Evolutionary conservation across 2,888 invertebrate genomes (phyloP).

Genomic region (Orgyia antiqua): DNA sequence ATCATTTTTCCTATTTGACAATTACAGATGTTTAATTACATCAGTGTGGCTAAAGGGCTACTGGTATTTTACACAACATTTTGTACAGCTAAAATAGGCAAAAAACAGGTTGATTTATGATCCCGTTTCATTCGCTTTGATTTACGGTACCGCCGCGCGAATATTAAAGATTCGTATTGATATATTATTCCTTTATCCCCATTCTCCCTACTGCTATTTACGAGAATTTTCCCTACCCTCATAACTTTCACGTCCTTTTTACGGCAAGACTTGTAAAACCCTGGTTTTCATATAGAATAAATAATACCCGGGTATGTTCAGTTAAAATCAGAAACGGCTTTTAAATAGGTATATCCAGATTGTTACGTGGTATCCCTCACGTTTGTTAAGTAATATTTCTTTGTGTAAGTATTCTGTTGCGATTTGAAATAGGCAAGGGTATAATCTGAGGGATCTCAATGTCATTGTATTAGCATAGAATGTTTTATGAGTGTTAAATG

Average conservation of each 20-base stretch:
- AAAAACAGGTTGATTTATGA: constrained; percentile 61
- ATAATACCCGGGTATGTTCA: constrained; percentile 40
- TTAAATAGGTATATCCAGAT: constrained; percentile 11
- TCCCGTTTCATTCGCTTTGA: constrained; percentile 68
- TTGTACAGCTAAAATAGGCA: constrained; percentile 42
- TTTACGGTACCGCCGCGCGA: constrained; percentile 69
- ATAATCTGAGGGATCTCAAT: neutral
- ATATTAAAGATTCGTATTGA: constrained; percentile 78
- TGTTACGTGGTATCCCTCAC: constrained; percentile 7
- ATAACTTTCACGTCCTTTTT: constrained; percentile 74
- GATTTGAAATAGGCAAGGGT: neutral
- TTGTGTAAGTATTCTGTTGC: constrained; percentile 3
- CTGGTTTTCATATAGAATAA: constrained; percentile 54
- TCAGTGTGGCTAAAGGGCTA: constrained; percentile 6
- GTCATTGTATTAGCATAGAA: neutral
- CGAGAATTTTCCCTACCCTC: constrained; percentile 69
- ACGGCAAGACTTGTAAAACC: constrained; percentile 65
- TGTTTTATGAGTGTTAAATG: no score
- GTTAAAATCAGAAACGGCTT: constrained; percentile 38
- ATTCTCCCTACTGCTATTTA: constrained; percentile 72
- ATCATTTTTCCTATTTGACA: constrained; percentile 2
- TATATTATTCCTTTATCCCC: constrained; percentile 77
- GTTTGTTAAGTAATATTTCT: constrained; percentile 3
- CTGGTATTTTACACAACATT: constrained; percentile 32
- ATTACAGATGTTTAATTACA: constrained; percentile 16